Percentiles rank a stretch among this genome's conserved stretches.
These are phyloP conservation scores for Luperina testacea DNA, from an alignment of 2,888 invertebrate genomes.

Conservation along the genomic window DNA sequence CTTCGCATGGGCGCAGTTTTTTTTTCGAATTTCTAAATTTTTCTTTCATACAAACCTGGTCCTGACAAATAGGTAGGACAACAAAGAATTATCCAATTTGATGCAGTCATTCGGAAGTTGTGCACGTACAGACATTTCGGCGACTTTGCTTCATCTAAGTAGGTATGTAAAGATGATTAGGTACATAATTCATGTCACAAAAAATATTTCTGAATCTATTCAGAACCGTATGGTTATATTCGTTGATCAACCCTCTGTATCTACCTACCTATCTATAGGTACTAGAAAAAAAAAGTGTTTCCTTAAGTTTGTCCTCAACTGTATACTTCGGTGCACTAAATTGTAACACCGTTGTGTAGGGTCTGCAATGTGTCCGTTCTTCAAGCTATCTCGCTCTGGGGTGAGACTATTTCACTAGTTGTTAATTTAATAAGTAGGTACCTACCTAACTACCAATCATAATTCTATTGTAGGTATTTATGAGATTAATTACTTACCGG, in stretches of 20 bases:
- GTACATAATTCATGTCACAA: not conserved
- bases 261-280: not conserved
- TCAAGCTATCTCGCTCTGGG: slow-evolving; percentile 20
- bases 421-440: slow-evolving; percentile 10
- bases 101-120: too few species aligned
- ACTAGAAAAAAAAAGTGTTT: not conserved
- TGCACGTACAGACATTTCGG: too few species aligned
- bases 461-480: not conserved
- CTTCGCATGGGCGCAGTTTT: too few species aligned
- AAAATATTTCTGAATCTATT: not conserved
- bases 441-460: too few species aligned
- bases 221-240: not conserved
- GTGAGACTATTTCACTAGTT: slow-evolving; percentile 30
- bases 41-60: too few species aligned
- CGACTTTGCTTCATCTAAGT: too few species aligned
- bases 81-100: too few species aligned
- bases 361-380: slow-evolving; percentile 60
- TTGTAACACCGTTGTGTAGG: slow-evolving; percentile 45
- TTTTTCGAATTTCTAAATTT: too few species aligned
- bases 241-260: not conserved
- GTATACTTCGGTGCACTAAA: slow-evolving; percentile 66
- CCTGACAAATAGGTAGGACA: too few species aligned
- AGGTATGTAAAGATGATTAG: too few species aligned
- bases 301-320: slow-evolving; percentile 8
- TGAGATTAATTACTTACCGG: not conserved